Evolutionary conservation across 2,888 invertebrate genomes (phyloP).

Genomic region (Microctonus hyperodae): DNA sequence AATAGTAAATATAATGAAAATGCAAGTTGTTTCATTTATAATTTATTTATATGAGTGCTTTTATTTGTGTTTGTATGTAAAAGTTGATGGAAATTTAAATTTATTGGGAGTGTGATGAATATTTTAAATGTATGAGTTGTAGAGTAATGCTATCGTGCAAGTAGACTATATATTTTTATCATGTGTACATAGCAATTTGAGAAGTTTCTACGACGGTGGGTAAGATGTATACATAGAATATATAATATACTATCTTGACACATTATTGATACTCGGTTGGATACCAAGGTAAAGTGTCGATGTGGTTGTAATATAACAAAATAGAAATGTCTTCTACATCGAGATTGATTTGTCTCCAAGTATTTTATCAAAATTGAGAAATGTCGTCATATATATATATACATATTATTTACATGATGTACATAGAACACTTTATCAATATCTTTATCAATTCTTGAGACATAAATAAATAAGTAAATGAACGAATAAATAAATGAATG

Average conservation of each 20-base stretch:
- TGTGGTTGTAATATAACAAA: conserved; percentile 1
- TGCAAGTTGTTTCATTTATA: too few relatives aligned
- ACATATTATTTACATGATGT: too few relatives aligned
- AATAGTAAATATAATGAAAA: too few relatives aligned
- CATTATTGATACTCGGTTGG: conserved; percentile 7
- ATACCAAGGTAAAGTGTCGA: not conserved
- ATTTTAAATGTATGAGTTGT: not conserved
- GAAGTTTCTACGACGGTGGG: not conserved
- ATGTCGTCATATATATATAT: not conserved
- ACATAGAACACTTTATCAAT: too few relatives aligned
- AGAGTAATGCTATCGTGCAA: not conserved
- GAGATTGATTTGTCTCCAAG: conserved; percentile 12
- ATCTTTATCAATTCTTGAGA: too few relatives aligned
- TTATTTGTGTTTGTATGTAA: not conserved
- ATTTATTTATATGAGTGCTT: not conserved
- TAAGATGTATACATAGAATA: not conserved
- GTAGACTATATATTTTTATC: not conserved
- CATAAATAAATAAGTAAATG: too few relatives aligned
- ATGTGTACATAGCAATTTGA: not conserved
- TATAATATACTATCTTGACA: not conserved
- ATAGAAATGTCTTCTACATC: conserved; percentile 19
- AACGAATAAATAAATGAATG: too few relatives aligned
- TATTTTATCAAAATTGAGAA: not conserved
- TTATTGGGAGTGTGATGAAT: not conserved
- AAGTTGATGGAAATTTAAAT: not conserved